Evolutionary conservation across 2,888 invertebrate species (phyloP).

Genomic region (Myopa tessellatipennis): DNA sequence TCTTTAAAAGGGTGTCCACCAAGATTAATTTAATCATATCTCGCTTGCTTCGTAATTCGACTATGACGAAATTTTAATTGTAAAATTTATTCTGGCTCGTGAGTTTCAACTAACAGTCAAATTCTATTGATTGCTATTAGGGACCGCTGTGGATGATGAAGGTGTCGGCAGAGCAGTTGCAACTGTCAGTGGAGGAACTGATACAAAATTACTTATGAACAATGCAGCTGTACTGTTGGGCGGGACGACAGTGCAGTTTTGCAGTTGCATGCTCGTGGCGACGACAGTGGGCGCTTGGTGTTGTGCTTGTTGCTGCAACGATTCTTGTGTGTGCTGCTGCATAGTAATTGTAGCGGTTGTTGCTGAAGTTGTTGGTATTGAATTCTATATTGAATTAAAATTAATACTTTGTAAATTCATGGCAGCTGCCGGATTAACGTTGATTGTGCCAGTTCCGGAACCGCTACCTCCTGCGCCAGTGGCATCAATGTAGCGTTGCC

Average conservation of each 20-base stretch:
- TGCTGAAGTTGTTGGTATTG: constrained; percentile 58
- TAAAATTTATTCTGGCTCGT: constrained; percentile 12
- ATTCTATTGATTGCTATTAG: constrained; percentile 24
- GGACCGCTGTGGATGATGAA: constrained; percentile 5
- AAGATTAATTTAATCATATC: background rate
- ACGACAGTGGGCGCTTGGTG: constrained; percentile 22
- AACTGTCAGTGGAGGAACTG: constrained; percentile 52
- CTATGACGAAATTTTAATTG: background rate
- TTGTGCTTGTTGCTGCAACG: constrained; percentile 38
- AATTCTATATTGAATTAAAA: constrained; percentile 80
- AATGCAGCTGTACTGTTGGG: constrained; percentile 51
- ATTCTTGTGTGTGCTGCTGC: constrained; percentile 39
- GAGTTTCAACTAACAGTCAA: constrained; percentile 12
- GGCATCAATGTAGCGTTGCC: constrained; percentile 68
- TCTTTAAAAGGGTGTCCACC: background rate
- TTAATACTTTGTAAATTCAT: constrained; percentile 81
- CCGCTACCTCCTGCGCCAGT: constrained; percentile 56
- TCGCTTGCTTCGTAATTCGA: background rate
- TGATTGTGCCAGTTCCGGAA: constrained; percentile 63
- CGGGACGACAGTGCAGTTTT: constrained; percentile 20
- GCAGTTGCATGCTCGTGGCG: constrained; percentile 1
- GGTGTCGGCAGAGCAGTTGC: constrained; percentile 26
- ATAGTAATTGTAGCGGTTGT: constrained; percentile 50
- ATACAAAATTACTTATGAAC: constrained; percentile 60
- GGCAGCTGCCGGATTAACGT: constrained; percentile 72